Evolutionary conservation across 2,113 vertebrate genomes (phyloP).

Genomic region (Pithys albifrons): DNA sequence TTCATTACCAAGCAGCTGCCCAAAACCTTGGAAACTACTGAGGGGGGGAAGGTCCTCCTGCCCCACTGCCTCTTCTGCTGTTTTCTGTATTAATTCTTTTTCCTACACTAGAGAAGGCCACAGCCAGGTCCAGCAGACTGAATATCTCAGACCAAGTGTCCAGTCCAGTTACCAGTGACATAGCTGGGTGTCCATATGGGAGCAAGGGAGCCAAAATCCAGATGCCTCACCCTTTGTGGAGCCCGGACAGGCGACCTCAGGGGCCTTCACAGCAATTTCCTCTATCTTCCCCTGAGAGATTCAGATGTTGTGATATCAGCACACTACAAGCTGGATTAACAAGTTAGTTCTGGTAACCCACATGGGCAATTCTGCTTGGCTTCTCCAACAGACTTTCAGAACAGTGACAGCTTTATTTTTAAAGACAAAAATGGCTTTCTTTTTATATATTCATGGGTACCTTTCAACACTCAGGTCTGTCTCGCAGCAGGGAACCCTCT

Average conservation of each 20-base stretch:
- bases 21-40: slow-evolving; percentile 35
- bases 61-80: neutral
- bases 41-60: neutral
- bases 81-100: neutral
- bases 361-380: slow-evolving; percentile 61
- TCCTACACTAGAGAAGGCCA: neutral
- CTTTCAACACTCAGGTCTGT: neutral
- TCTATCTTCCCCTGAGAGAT: slow-evolving; percentile 16
- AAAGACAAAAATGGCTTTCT: slow-evolving; percentile 14
- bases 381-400: slow-evolving; percentile 63
- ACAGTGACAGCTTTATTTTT: slow-evolving; percentile 47
- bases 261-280: slow-evolving; percentile 56
- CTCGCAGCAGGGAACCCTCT: neutral
- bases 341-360: slow-evolving; percentile 70
- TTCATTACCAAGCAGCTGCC: neutral
- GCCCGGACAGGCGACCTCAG: slow-evolving; percentile 17
- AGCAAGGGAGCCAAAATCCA: slow-evolving; percentile 38
- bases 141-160: neutral
- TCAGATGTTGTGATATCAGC: slow-evolving; percentile 59
- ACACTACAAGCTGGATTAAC: slow-evolving; percentile 24
- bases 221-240: neutral
- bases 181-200: neutral
- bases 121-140: neutral
- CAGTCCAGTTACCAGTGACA: slow-evolving; percentile 28
- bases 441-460: neutral